A percentile compares a stretch with the other conserved stretches of the same genome.
These are phyloP conservation scores for Dipodomys stephensi DNA, from an alignment of 2,113 vertebrate species.

Conservation along the genomic window DNA sequence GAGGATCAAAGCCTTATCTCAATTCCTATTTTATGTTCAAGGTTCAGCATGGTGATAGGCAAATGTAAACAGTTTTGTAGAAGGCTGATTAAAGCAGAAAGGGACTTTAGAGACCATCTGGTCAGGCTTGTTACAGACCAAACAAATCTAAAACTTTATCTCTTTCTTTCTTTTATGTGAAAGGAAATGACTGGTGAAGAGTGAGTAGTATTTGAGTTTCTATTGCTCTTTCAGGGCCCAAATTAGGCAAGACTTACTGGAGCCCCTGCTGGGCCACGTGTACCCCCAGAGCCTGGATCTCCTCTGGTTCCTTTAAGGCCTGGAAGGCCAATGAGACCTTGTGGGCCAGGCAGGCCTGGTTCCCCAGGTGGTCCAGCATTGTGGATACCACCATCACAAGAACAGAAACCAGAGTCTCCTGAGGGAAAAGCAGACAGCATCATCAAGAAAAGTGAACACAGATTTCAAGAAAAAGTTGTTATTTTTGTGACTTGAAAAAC, in stretches of 20 bases:
- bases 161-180: slow-evolving; percentile 2
- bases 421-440: slow-evolving; percentile 53
- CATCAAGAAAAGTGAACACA: not conserved
- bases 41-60: not conserved
- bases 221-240: not conserved
- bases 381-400: slow-evolving; percentile 88
- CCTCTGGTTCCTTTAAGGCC: slow-evolving; percentile 90
- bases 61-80: slow-evolving; percentile 27
- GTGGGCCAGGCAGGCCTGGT: slow-evolving; percentile 86
- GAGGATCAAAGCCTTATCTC: not conserved
- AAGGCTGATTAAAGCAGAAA: slow-evolving; percentile 13
- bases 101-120: slow-evolving; percentile 22
- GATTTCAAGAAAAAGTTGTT: slow-evolving; percentile 4
- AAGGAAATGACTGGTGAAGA: not conserved
- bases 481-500: not conserved
- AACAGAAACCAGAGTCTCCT: slow-evolving; percentile 94
- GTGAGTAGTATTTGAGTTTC: not conserved
- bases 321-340: slow-evolving; percentile 84
- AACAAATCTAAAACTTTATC: not conserved
- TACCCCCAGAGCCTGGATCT: slow-evolving; percentile 88
- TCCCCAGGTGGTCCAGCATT: slow-evolving; percentile 85
- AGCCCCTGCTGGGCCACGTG: slow-evolving; percentile 86
- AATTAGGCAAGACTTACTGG: slow-evolving; percentile 83
- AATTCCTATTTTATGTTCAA: slow-evolving; percentile 40
- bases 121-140: not conserved